Conservation (phyloP, 1,140 invertebrate species). For the Contarinia nasturtii region DNA sequence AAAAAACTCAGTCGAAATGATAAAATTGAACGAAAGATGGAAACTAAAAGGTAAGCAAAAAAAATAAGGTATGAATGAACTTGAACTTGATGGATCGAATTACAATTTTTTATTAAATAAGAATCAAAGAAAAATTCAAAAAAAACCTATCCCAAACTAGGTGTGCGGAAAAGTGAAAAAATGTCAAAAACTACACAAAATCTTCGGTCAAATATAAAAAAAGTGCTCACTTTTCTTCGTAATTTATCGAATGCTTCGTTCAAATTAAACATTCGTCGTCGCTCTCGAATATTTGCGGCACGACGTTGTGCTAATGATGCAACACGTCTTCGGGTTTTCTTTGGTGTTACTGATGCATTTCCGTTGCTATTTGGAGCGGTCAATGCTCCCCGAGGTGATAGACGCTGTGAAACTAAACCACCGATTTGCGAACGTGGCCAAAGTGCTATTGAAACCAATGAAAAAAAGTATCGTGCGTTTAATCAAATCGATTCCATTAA, state of each 20-base stretch:
- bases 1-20: no score
- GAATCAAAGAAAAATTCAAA: no score
- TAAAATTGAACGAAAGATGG: no score
- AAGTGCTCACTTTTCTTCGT: conserved; percentile 46
- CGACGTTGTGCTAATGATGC: conserved; percentile 76
- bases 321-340: conserved; percentile 69
- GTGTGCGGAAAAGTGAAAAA: no score
- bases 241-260: conserved; percentile 95
- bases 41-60: no score
- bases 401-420: conserved; percentile 13
- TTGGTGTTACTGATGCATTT: conserved; percentile 17
- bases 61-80: no score
- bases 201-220: no score
- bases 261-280: conserved; percentile 90
- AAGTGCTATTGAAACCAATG: conserved; percentile 15
- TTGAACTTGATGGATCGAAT: no score
- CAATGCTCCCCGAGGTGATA: conserved; percentile 1
- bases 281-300: conserved; percentile 86
- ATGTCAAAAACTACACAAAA: no score
- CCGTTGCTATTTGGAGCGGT: conserved; percentile 2
- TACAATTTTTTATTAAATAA: no score
- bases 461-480: not conserved
- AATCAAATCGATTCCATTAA: not conserved
- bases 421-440: conserved; percentile 22
- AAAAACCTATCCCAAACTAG: no score